phyloP scores from a whole-genome alignment of 1,140 invertebrate genomes.

The Hesperophylax magnus region DNA sequence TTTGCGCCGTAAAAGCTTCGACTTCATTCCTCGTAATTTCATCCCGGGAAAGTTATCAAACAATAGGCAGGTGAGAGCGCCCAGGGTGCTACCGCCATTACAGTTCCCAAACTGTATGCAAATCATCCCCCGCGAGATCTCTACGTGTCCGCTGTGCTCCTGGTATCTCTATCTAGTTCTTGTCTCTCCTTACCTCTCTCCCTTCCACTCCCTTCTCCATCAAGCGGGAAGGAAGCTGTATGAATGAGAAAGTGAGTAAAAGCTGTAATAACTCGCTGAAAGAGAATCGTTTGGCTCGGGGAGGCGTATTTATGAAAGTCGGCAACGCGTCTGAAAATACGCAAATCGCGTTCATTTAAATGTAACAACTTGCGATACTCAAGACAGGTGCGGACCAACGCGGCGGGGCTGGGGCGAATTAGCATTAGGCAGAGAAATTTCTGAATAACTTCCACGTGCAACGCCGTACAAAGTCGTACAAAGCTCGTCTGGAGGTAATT shows the following conservation, averaged over 20 bases:
- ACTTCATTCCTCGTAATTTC: conserved; percentile 48
- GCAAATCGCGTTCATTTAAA: conserved; percentile 57
- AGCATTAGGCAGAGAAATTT: conserved; percentile 17
- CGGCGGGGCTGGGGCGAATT: neutral
- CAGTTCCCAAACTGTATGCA: conserved; percentile 57
- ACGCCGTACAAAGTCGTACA: too few species aligned
- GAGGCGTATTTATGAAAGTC: conserved; percentile 54
- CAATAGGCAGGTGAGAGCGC: conserved; percentile 45
- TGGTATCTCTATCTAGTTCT: neutral
- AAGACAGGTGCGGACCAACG: conserved; percentile 37
- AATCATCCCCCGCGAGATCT: conserved; percentile 51
- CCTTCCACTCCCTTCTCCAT: neutral
- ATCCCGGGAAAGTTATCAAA: conserved; percentile 52
- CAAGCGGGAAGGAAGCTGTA: neutral
- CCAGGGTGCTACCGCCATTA: conserved; percentile 38
- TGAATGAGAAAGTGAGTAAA: conserved; percentile 13
- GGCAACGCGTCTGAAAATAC: conserved; percentile 52
- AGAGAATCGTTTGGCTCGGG: conserved; percentile 35
- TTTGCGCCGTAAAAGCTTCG: conserved; percentile 23
- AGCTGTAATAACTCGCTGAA: conserved; percentile 40
- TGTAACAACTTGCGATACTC: conserved; percentile 50
- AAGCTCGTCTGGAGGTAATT: conserved; percentile 5
- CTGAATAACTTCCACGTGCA: conserved; percentile 15
- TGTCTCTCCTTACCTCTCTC: neutral
- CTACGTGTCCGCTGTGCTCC: neutral